Evolutionary conservation across 92 coral and sea anemone genomes (phyloP).

Genomic region (Parazoanthus darwini): DNA sequence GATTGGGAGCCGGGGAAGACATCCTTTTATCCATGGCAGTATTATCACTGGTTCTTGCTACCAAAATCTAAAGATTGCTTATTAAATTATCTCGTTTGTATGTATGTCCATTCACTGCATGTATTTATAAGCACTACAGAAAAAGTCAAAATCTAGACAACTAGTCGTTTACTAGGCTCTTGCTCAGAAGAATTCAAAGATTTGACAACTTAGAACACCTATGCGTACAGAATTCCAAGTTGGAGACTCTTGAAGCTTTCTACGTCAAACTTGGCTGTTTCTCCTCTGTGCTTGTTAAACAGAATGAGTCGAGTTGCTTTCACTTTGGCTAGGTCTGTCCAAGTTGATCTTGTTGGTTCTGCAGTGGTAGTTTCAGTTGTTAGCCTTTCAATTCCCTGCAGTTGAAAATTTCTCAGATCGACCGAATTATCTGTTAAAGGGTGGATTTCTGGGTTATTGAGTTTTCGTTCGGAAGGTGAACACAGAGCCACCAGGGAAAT

Average conservation of each 20-base stretch:
- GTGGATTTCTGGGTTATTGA: constrained; percentile 24
- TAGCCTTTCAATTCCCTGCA: constrained; percentile 2
- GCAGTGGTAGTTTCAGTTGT: neutral
- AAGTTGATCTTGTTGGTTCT: neutral
- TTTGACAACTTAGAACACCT: constrained; percentile 16
- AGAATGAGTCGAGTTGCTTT: constrained; percentile 7
- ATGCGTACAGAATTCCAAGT: constrained; percentile 1
- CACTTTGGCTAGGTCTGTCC: neutral
- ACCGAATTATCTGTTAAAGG: constrained; percentile 37
- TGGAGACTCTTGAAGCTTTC: constrained; percentile 15
- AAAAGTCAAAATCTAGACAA: neutral
- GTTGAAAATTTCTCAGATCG: neutral
- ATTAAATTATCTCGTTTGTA: no score
- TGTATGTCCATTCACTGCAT: neutral
- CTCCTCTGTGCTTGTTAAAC: constrained; percentile 47
- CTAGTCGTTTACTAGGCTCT: constrained; percentile 14
- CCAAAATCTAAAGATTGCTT: no score
- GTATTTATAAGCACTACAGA: neutral
- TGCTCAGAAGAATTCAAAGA: constrained; percentile 8
- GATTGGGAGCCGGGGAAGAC: constrained; percentile 41
- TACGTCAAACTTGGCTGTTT: constrained; percentile 33
- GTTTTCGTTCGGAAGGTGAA: constrained; percentile 23
- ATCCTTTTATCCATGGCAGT: neutral
- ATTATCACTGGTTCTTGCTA: no score
- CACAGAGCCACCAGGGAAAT: neutral